Percentiles rank a stretch among this genome's conserved stretches.
phyloP scores from a whole-genome alignment of 2,797 vertebrate species.

The Lagodon rhomboides region DNA sequence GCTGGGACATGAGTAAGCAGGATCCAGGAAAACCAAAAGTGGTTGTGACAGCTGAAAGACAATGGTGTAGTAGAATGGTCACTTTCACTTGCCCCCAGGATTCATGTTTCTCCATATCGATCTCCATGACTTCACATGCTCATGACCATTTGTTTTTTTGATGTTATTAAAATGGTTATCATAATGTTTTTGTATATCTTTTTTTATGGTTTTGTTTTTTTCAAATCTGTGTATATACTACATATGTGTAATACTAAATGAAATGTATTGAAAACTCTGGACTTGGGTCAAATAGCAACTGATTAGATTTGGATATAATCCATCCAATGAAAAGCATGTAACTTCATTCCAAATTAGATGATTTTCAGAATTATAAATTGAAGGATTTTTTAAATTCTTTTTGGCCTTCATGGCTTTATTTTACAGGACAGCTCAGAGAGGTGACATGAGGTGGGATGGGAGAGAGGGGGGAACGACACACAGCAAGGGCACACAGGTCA shows the following conservation, averaged over 20 bases:
- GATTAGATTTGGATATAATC: neutral
- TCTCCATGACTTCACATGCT: neutral
- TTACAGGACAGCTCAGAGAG: no score
- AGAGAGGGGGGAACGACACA: no score
- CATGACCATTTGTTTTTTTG: neutral
- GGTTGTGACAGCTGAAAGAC: no score
- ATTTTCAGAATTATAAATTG: neutral
- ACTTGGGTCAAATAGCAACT: no score
- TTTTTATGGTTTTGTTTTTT: neutral
- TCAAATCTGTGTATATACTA: neutral
- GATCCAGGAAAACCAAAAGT: neutral
- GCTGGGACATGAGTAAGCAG: slow-evolving; percentile 4
- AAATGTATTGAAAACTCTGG: neutral
- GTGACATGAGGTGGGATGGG: no score
- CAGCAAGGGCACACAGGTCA: no score
- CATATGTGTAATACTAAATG: neutral
- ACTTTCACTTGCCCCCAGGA: neutral
- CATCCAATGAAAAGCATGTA: neutral
- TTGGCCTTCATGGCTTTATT: no score
- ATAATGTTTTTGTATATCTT: neutral
- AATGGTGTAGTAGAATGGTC: neutral
- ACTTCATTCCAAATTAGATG: neutral
- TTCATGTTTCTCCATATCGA: neutral
- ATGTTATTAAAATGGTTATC: slow-evolving; percentile 1
- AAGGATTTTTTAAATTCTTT: neutral